Base-by-base conservation (phyloP, 2,888 invertebrate species). In the Hypsopygia costalis region DNA sequence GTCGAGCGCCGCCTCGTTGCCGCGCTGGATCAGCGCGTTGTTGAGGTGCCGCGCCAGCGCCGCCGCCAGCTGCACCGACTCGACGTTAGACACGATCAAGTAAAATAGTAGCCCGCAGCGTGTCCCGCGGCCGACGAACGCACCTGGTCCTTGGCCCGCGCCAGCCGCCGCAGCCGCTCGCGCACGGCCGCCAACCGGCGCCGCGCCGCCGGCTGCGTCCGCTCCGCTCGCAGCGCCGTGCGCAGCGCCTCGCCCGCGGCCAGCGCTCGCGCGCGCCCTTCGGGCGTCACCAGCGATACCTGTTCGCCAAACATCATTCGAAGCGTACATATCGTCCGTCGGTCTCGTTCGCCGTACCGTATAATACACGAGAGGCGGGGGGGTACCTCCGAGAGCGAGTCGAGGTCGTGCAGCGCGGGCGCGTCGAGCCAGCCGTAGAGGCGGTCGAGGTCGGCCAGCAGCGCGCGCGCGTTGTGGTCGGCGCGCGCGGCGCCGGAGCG, bases 21-120 rank as follows among this genome's bases (percentile, higher is more conserved):
- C 98, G 87, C 97, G 93, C 83, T 98, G 97, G 63, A 98, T 97
- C 58, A 99, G 97, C 37, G 97, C 90, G 87, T 98, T 98, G 75
- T 98, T 98, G 36, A 99, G 90, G 77, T 98, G 97, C 11, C 97
- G 92, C 45, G 95, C 94, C 39, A 98, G 92, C 32, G 94, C 93
- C 41, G 94, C 92, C 0, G 97, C 94, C 33, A 76, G 51, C 60
- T 63, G 51, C 27, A n/a, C n/a, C n/a, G n/a, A n/a, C n/a, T n/a
- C n/a, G n/a, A n/a, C n/a, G n/a, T n/a, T n/a, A n/a, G n/a, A n/a
- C n/a, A n/a, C n/a, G n/a, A n/a, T n/a, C n/a, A n/a, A n/a, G n/a
- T n/a, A n/a, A n/a, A n/a, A n/a, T n/a, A n/a, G n/a, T n/a, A n/a
- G n/a, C n/a, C n/a, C n/a, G n/a, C n/a, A n/a, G n/a, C n/a, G n/a